Evolutionary conservation across 2,797 vertebrate species (phyloP).

Genomic region (Thunnus albacares): DNA sequence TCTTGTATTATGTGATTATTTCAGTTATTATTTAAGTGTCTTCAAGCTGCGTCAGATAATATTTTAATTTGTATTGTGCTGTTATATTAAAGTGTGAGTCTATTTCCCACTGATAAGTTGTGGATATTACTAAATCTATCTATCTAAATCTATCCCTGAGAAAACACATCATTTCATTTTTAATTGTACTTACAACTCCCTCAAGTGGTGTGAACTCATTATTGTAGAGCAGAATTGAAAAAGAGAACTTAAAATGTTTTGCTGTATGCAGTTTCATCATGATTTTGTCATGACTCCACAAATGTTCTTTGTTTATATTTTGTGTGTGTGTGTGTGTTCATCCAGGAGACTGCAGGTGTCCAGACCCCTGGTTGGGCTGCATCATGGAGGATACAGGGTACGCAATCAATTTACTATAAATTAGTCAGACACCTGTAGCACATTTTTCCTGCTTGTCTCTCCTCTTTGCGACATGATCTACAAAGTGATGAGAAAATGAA

Average conservation of each 20-base stretch:
- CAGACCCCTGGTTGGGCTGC: slow-evolving; percentile 93
- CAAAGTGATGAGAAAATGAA: neutral
- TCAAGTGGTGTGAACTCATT: slow-evolving; percentile 26
- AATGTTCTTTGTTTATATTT: slow-evolving; percentile 20
- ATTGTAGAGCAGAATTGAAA: neutral
- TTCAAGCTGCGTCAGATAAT: neutral
- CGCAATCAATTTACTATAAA: slow-evolving; percentile 2
- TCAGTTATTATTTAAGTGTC: neutral
- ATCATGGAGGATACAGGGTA: slow-evolving; percentile 98
- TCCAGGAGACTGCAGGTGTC: slow-evolving; percentile 92
- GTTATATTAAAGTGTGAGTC: neutral
- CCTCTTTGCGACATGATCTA: too few species aligned
- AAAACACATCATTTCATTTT: neutral
- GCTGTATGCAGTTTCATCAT: neutral
- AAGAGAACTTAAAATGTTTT: neutral
- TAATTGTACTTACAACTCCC: slow-evolving; percentile 14
- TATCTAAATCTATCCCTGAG: neutral
- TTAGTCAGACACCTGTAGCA: neutral
- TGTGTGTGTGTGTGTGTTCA: slow-evolving; percentile 19
- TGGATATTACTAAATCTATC: neutral
- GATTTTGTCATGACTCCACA: neutral
- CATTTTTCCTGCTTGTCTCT: too few species aligned
- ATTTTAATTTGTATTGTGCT: neutral
- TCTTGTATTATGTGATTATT: neutral
- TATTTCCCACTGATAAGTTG: neutral